Base-by-base conservation (phyloP, 2,888 invertebrate genomes). In the Netelia fuscicornis region DNA sequence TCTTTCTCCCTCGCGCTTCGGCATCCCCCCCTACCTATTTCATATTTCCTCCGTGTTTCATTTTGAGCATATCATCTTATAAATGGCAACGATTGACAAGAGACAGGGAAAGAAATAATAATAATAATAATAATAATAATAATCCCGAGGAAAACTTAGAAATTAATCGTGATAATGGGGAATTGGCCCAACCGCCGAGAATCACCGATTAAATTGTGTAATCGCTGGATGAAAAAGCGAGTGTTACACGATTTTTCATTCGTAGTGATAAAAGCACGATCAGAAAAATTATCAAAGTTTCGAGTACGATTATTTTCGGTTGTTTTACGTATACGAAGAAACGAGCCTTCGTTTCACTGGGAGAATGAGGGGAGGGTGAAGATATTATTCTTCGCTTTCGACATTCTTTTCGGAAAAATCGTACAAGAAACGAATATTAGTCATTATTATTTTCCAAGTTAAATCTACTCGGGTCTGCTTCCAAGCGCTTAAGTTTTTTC, bases 51-150 rank as follows among this genome's bases (percentile, higher is more conserved):
- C 37, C 67, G 23, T 74, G 70, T 64, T 44, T 48, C 56, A 80
- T 81, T 84, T 82, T 90, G 90, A 91, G 91, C 90, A 90, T 90
- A 89, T 91, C 85, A 89, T 91, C 88, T 90, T 89, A 88, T 89
- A 90, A 90, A 91, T 91, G 91, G 91, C 90, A 91, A 91, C 90
- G 89, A 89, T 90, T 91, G 91, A 91, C 90, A 90, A 91, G 90
- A 91, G 90, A 89, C 78, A 78, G 58, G 64, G 58, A 79, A 82
- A 75, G 85, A 87, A 84, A 71, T 82, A 86, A 85, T 72, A 44
- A 80, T 65, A 52, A 20, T 20, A 20, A 20, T 20, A 20, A 20
- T 20, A 1, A 68, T 58, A 79, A 78, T 70, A 72, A 80, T 83
- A 72, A 74, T 79, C 75, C 44, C 56, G 75, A 67, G 71, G 60